Evolutionary conservation across 2,888 invertebrate species (phyloP), one percentile per base, ranked within the genome.

Genomic region (Melanophora roralis): DNA sequence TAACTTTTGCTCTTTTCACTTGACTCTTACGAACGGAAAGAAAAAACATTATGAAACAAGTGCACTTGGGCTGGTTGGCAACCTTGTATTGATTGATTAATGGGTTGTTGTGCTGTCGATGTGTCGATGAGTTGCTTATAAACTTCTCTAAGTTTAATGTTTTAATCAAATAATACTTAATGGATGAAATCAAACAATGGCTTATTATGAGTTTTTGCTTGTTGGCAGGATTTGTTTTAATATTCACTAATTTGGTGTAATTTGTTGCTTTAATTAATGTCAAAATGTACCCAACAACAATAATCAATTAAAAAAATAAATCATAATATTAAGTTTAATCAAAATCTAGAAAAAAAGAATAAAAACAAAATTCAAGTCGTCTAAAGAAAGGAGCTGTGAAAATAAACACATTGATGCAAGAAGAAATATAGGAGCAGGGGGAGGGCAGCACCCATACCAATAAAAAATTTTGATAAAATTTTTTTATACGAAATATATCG

Each of bases 61-160:
- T 64, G 49, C 76, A 40, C 76, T 76, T 60, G 51, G 65, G 67
- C 76, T 69, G 62, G 55, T 69, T 69, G 69, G 76, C 57, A 76
- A 76, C 69, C 76, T 69, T 76, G 76, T 69, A 64, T 76, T 69
- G 69, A 76, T 76, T 69, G 69, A 76, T 76, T 69, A 69, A 72
- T 43, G 19, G 27, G 59, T 49, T 51, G 57, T 19, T 2, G 14
- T 55, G 16, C 6, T 32, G 3, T 57, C 3, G 16, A 40, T 47
- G 27, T n/a, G 6, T 36, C 38, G 19, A 16, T 32, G 40, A 45
- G 45, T 43, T 55, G 36, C 12, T 8, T 11, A 5, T 62, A 72
- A 62, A 64, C 43, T 67, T 36, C 43, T 43, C 16, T 34, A 67
- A 51, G n/a, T 74, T 67, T 8, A 23, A 40, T 36, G 12, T 14